Evolutionary conservation across 2,888 invertebrate species (phyloP), one percentile per base, ranked within the genome.

Genomic region (Drosophila aldrichi): DNA sequence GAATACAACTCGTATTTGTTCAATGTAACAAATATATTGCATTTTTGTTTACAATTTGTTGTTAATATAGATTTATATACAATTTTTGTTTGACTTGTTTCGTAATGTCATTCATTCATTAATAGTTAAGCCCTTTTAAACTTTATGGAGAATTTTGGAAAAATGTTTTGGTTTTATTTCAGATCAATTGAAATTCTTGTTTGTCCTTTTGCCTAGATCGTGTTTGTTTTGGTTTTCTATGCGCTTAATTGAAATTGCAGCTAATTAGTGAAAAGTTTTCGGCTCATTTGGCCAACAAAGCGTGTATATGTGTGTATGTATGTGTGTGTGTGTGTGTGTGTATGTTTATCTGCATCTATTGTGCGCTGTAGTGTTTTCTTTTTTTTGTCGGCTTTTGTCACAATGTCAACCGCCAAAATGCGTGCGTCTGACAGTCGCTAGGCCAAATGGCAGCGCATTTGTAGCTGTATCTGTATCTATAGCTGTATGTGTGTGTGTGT

Each of bases 201-300:
- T 38, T 32, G 18, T 36, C 22, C 48, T 46, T 38, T 40, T 40
- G 40, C 29, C 16, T 29, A 29, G 25, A 34, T 66, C 32, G 7
- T 56, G 41, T 82, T 63, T 71, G 64, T 59, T 59, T 71, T 58
- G 43, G 25, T 57, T 74, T 61, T 51, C 63, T 38, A 57, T 55
- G 55, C 65, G 57, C 70, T 41, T 82, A 87, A 89, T 84, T 84
- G 88, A 82, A 89, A 84, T 61, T 61, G 66, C 62, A 77, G 38
- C 82, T 88, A 88, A 84, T 84, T 88, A 85, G 73, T 71, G 68
- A 79, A 79, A 72, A 59, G 67, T 69, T 78, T 74, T 89, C 51
- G 61, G 57, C 79, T 71, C 76, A 74, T 74, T 79, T 77, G 70
- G 51, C 44, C 48, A 62, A 55, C 63, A 80, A 69, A 79, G 69